A percentile compares a stretch with the other conserved stretches of the same genome.
phyloP scores from a whole-genome alignment of 35 echinoderm and acorn worm genomes.

The Eucidaris tribuloides region DNA sequence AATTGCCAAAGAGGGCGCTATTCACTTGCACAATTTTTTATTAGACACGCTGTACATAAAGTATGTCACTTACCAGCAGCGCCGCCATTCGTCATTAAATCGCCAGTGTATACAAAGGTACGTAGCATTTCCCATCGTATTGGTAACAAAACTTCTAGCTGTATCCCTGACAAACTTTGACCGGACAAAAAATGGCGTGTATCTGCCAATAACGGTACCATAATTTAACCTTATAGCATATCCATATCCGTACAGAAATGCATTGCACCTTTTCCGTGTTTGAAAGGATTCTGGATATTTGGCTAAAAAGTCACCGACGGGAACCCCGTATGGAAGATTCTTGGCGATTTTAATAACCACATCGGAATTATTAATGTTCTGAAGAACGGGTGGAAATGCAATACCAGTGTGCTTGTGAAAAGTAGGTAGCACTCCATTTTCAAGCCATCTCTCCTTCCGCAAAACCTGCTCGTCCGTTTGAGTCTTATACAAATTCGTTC shows the following conservation, averaged over 20 bases:
- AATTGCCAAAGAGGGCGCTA: too few species aligned
- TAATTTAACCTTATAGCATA: conserved; percentile 21
- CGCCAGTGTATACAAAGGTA: conserved; percentile 46
- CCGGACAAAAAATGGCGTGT: neutral
- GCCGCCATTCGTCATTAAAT: conserved; percentile 38
- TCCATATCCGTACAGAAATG: conserved; percentile 45
- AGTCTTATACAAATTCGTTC: neutral
- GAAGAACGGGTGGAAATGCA: neutral
- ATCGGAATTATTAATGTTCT: neutral
- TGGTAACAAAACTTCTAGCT: neutral
- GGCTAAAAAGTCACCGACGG: neutral
- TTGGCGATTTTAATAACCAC: neutral
- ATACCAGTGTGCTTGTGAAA: conserved; percentile 3
- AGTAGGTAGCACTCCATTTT: neutral
- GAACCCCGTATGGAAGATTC: neutral
- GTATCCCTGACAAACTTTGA: neutral
- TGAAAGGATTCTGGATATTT: conserved; percentile 5
- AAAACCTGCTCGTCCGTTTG: neutral
- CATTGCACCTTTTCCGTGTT: conserved; percentile 1
- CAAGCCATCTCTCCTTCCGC: neutral
- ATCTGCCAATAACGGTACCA: neutral
- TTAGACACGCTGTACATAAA: too few species aligned
- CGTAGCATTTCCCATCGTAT: neutral
- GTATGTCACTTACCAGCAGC: conserved; percentile 34
- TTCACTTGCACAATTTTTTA: too few species aligned